Evolutionary conservation across 2,797 vertebrate species (phyloP), one percentile per base, ranked within the genome.

Genomic region (Echeneis naucrates): DNA sequence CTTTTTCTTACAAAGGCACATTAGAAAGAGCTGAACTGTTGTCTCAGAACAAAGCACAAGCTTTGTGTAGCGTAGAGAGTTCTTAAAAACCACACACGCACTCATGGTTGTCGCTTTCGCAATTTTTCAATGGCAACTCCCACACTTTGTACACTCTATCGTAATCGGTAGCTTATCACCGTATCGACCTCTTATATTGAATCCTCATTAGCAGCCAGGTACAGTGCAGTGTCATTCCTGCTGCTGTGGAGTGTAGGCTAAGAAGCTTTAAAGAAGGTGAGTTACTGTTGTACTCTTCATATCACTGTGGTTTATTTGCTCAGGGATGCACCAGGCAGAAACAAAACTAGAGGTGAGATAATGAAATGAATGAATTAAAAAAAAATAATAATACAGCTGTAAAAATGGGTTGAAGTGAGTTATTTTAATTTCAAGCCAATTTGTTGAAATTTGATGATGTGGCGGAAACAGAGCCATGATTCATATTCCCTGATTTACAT

Each of bases 171-270:
- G 48, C 62, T 11, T 77, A 87, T 79, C 54, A 4, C 61, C 19
- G 21, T 56, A 88, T 88, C 26, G 75, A 85, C 77, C 65, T 38
- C 37, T 16, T 35, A 13, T 66, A 87, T 88, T 86, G 82, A 30
- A 82, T 86, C 82, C 48, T 70, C 82, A 86, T 87, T 88, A 84
- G 53, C 57, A 63, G 87, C 71, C 72, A 75, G 76, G 69, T 71
- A 33, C 56, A 61, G 42, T 53, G 54, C 55, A 58, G 72, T 55
- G 45, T 69, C 62, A 80, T 63, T 53, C 32, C 48, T 19, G 33
- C 56, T 24, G 32, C 53, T 35, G 42, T 53, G 44, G 52, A 32
- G 61, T 75, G 44, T 33, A 47, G 55, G 56, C 61, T 63, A 52
- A 64, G 63, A 72, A 58, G 62, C 27, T 72, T 71, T 40, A 69